phyloP scores from a whole-genome alignment of 2,113 vertebrate genomes.

The Procapra przewalskii region DNA sequence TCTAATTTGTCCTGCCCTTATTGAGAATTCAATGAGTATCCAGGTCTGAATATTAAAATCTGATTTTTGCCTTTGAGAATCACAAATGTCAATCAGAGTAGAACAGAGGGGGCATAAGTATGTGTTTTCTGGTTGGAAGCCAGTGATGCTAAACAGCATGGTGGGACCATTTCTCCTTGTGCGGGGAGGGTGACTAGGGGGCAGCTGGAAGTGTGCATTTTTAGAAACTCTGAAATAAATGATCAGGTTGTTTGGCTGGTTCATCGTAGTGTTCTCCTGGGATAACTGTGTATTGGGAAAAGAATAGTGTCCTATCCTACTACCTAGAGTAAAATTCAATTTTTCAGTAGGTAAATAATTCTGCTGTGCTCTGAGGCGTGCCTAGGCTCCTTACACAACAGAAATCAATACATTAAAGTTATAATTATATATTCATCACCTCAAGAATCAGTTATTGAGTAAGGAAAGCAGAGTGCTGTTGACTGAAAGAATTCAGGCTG shows the following conservation, averaged over 20 bases:
- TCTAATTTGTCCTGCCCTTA: constrained; percentile 15
- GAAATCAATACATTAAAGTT: not conserved
- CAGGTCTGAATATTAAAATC: not conserved
- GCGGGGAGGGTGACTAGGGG: not conserved
- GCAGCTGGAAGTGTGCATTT: not conserved
- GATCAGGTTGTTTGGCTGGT: not conserved
- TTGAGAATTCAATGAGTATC: constrained; percentile 13
- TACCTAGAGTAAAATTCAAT: not conserved
- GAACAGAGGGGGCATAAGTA: not conserved
- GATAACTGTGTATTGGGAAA: not conserved
- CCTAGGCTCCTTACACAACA: not conserved
- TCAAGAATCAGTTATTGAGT: not conserved
- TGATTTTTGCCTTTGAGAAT: constrained; percentile 28
- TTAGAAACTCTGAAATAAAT: not conserved
- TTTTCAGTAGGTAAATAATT: not conserved
- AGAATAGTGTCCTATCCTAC: not conserved
- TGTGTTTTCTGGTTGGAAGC: not conserved
- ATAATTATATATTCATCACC: not conserved
- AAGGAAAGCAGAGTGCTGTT: not conserved
- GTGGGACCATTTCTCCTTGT: not conserved
- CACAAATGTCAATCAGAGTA: not conserved
- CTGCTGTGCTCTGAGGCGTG: not conserved
- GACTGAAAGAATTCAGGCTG: not conserved
- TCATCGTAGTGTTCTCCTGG: not conserved
- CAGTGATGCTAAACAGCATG: fast-evolving